A percentile compares a stretch with the other conserved stretches of the same genome.
Conservation (phyloP, 2,888 invertebrate species). For the Nasonovia ribisnigri region DNA sequence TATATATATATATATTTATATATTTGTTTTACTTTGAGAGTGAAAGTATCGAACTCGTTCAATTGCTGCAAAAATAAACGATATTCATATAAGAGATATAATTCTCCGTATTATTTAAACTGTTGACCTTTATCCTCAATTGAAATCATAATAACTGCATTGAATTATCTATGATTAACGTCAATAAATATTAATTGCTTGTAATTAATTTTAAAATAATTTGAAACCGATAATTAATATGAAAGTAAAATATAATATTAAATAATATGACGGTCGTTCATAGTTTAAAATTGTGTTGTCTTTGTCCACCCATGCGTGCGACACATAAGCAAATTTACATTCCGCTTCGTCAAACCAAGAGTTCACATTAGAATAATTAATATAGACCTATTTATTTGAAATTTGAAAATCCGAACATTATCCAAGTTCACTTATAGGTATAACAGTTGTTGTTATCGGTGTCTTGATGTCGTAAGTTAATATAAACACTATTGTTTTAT, state of each 20-base stretch:
- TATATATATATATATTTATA: neutral
- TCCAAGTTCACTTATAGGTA: neutral
- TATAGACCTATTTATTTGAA: neutral
- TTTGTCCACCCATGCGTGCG: neutral
- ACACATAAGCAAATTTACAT: neutral
- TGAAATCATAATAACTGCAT: neutral
- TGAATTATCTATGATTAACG: constrained; percentile 6
- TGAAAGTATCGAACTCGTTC: constrained; percentile 23
- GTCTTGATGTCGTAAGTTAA: neutral
- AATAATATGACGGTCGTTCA: neutral
- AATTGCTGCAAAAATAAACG: neutral
- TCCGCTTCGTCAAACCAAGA: neutral
- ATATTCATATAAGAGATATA: neutral
- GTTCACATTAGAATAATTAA: neutral
- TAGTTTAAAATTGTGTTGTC: neutral
- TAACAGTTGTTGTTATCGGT: neutral
- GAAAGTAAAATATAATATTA: neutral
- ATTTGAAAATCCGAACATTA: neutral
- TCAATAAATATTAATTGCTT: constrained; percentile 9
- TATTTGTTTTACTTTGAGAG: neutral
- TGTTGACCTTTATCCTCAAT: constrained; percentile 13
- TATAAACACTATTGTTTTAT: neutral
- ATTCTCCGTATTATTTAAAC: neutral
- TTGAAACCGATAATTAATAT: neutral
- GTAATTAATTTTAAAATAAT: neutral